Conservation (phyloP, 2,797 vertebrate species). For the Pipistrellus nathusii region DNA sequence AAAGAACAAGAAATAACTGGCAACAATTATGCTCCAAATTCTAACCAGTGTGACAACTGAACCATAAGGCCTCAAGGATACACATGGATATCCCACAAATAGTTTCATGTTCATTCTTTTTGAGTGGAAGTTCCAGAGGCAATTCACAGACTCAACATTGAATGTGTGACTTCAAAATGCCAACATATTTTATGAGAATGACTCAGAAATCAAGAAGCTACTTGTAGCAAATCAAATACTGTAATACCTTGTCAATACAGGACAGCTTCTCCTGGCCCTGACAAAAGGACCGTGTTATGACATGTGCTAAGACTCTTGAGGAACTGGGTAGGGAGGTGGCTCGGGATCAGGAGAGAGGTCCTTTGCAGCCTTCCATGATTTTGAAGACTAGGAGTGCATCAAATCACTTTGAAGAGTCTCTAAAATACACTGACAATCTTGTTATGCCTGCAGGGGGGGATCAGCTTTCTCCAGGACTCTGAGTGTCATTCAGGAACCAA, state of each 20-base stretch:
- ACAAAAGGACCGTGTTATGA: constrained; percentile 58
- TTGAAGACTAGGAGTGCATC: background rate
- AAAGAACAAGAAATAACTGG: background rate
- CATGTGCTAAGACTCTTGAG: constrained; percentile 30
- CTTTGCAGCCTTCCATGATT: background rate
- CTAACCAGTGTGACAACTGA: background rate
- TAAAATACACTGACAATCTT: background rate
- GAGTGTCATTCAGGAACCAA: background rate
- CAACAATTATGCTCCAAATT: background rate
- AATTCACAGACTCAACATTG: constrained; percentile 20
- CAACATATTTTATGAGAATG: constrained; percentile 62
- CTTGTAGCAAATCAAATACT: constrained; percentile 53
- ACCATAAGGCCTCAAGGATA: background rate
- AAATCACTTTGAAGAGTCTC: background rate
- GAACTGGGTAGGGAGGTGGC: background rate
- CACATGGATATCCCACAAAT: background rate
- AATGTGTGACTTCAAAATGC: constrained; percentile 59
- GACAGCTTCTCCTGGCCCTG: constrained; percentile 3
- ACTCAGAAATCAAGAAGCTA: constrained; percentile 78
- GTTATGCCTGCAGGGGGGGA: background rate
- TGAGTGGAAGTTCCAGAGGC: constrained; percentile 26
- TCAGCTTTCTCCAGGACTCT: background rate
- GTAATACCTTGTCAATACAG: constrained; percentile 25
- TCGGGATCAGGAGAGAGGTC: background rate
- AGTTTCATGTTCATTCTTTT: background rate